A percentile compares a stretch with the other conserved stretches of the same genome.
Evolutionary conservation across 2,113 vertebrate species (phyloP).

Genomic region (Heptranchias perlo): DNA sequence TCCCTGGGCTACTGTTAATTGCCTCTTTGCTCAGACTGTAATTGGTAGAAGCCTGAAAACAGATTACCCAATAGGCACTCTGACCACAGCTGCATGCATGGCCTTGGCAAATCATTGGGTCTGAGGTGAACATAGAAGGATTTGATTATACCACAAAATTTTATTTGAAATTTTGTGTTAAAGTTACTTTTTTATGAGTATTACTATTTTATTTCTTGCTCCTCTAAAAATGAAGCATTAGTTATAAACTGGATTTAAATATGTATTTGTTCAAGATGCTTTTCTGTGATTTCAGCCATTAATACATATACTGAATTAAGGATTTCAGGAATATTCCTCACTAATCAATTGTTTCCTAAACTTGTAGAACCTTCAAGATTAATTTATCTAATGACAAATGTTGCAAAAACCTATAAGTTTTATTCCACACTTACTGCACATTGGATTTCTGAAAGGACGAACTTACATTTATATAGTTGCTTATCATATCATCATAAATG

Average conservation of each 20-base stretch:
- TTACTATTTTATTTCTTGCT: slow-evolving; percentile 2
- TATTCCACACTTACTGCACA: neutral
- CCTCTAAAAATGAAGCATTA: neutral
- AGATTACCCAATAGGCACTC: too few species aligned
- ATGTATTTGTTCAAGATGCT: neutral
- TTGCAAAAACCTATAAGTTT: neutral
- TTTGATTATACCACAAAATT: too few species aligned
- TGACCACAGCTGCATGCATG: too few species aligned
- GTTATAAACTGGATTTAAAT: neutral
- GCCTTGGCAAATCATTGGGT: too few species aligned
- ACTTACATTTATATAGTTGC: neutral
- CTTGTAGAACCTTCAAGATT: neutral
- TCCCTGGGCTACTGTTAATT: too few species aligned
- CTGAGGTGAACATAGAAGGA: too few species aligned
- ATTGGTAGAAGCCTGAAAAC: too few species aligned
- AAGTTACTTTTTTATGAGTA: neutral
- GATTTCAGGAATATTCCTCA: neutral
- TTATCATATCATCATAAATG: neutral
- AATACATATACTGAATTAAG: neutral
- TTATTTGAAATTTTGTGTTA: neutral
- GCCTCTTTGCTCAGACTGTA: too few species aligned
- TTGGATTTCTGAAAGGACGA: neutral
- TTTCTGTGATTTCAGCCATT: neutral
- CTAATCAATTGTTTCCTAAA: neutral
- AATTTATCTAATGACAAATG: neutral